Base-by-base conservation (phyloP, 1,140 invertebrate species). In the Amphibalanus amphitrite region DNA sequence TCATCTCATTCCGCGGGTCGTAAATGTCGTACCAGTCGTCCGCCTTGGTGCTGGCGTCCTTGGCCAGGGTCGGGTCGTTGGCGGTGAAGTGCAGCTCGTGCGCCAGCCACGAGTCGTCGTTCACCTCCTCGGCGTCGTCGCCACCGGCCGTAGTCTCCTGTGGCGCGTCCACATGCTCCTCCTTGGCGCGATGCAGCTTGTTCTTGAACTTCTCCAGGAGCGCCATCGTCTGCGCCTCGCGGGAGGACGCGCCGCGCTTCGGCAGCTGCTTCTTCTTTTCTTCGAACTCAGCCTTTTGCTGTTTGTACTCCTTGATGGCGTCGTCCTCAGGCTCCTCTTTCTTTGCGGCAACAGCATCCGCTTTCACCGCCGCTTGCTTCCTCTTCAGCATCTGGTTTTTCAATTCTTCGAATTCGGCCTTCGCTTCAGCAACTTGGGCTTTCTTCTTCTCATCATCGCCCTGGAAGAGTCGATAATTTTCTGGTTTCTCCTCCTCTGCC, bases 21-120 rank as follows among this genome's bases (percentile, higher is more conserved):
- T 90, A 90, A 72, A 97, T 93, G 77, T 97, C 93, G 79, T 95
- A 98, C 91, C 95, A 95, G 79, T 98, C 94, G 76, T 93, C 89
- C 71, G 88, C 85, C 79, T 93, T 94, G 6, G 88, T 91, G 76
- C 92, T 97, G 0, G 96, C 96, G 84, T 99, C 97, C 79, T 95
- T 93, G 0, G 96, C 96, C 70, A 95, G 82, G 26, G 92, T 87
- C 0, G 88, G 85, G 0, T 81, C 83, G 73, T 87, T 85, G 17
- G 90, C 87, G 74, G 92, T 88, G 78, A 92, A 94, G 23, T 85
- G 82, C 20, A 98, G 82, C 59, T 85, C 85, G 78, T 95, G 92
- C 6, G 33, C 15, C 33, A 38, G 4, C 47, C 74, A 71, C 25
- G 75, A 74, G 3, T 75, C 76, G 28, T 71, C 74, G 25, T 71